phyloP scores from a whole-genome alignment of 2,888 invertebrate species.

The Ophion ventricosus region DNA sequence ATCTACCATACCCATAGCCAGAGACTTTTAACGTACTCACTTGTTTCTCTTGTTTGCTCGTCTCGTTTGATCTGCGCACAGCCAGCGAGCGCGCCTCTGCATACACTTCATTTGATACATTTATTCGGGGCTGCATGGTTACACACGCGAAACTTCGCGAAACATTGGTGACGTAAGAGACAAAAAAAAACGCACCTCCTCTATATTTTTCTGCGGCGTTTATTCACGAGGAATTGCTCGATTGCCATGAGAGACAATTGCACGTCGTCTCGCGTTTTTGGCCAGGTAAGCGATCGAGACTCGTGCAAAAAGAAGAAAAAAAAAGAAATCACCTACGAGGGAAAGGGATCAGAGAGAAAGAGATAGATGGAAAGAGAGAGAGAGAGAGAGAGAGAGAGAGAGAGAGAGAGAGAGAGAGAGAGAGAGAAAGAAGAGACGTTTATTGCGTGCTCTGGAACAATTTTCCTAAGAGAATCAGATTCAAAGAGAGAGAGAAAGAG shows the following conservation, averaged over 20 bases:
- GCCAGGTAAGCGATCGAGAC: conserved; percentile 43
- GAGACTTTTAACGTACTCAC: conserved; percentile 74
- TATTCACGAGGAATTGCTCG: conserved; percentile 27
- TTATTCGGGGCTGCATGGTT: conserved; percentile 69
- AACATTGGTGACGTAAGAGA: neutral
- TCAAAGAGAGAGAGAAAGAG: too few relatives aligned
- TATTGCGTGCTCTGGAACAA: too few relatives aligned
- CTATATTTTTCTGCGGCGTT: neutral
- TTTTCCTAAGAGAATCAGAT: too few relatives aligned
- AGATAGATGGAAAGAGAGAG: neutral
- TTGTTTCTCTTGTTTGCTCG: conserved; percentile 81
- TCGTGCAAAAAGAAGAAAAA: neutral
- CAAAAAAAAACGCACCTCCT: neutral
- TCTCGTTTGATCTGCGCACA: conserved; percentile 81
- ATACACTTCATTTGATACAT: conserved; percentile 77
- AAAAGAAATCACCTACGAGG: neutral
- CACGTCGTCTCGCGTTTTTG: conserved; percentile 4
- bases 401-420: neutral
- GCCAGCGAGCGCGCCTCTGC: conserved; percentile 25
- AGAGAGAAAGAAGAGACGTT: neutral
- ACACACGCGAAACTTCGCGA: conserved; percentile 1
- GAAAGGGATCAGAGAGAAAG: neutral
- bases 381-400: conserved; percentile 18
- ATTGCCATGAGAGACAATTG: conserved; percentile 29
- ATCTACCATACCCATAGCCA: neutral